phyloP scores from a whole-genome alignment of 2,888 invertebrate species.

The Agrotis ipsilon region DNA sequence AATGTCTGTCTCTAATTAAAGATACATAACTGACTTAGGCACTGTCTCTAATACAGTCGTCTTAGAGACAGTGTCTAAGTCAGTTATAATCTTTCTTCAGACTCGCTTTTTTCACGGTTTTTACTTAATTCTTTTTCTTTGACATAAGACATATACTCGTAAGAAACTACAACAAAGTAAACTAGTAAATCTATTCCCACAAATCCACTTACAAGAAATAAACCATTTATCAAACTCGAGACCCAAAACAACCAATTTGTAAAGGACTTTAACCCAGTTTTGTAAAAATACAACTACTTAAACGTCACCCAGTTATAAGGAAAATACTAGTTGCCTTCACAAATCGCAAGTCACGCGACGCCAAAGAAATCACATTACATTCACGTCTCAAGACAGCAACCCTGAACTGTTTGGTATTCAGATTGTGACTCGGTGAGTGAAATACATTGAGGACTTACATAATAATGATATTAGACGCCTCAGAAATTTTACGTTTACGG shows the following conservation, averaged over 20 bases:
- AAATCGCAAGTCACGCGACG: slow-evolving; percentile 60
- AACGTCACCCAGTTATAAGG: slow-evolving; percentile 40
- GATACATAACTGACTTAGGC: too few relatives aligned
- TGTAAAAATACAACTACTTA: slow-evolving; percentile 7
- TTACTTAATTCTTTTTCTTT: too few relatives aligned
- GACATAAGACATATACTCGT: too few relatives aligned
- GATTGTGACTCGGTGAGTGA: slow-evolving; percentile 33
- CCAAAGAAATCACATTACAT: slow-evolving; percentile 53
- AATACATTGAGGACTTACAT: slow-evolving; percentile 50
- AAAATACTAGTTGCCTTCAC: slow-evolving; percentile 56
- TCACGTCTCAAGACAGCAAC: slow-evolving; percentile 51
- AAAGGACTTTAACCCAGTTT: slow-evolving; percentile 14
- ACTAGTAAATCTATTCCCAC: too few relatives aligned
- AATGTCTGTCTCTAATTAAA: too few relatives aligned
- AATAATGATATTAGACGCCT: slow-evolving; percentile 44
- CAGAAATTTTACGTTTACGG: slow-evolving; percentile 20
- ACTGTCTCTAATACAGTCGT: too few relatives aligned
- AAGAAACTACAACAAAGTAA: too few relatives aligned
- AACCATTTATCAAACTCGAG: neutral
- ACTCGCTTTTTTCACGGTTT: too few relatives aligned
- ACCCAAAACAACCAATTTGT: neutral
- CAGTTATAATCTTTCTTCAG: too few relatives aligned
- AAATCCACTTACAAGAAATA: too few relatives aligned
- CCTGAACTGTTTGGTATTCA: slow-evolving; percentile 57
- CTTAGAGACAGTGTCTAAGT: too few relatives aligned